Evolutionary conservation across 2,113 vertebrate species (phyloP), one percentile per base, ranked within the genome.

Genomic region (Amia ocellicauda): DNA sequence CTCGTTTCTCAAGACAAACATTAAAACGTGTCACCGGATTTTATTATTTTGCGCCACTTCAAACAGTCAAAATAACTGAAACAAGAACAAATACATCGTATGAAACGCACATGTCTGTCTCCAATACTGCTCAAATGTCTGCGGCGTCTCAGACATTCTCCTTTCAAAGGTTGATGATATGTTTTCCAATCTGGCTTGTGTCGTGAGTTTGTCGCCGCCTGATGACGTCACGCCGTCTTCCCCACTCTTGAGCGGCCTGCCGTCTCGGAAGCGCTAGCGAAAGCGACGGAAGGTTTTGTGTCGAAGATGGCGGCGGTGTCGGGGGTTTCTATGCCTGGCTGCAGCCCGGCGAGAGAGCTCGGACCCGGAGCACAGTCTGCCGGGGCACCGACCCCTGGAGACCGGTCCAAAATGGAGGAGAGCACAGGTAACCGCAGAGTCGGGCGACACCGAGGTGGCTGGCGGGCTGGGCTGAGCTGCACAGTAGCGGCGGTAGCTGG

Each of bases 271-370:
- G 68, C 59, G 19, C 54, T 47, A 63, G 36, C 4, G 23, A 22
- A 27, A 28, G 47, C 60, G 31, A 80, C 71, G 79, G 85, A 84
- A 82, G 80, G 77, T 59, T 54, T 47, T 47, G 16, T 47, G 7
- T 17, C 27, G 72, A 78, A 75, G 50, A 78, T 78, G 85, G 77
- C 86, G 74, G 69, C 77, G 57, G 83, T 78, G 59, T 77, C 85
- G 64, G 76, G 75, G 26, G 78, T 76, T 4, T 50, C 78, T 11
- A 52, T 84, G 70, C 83, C 80, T 73, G 78, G 77, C 69, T 60
- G 72, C 4, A 90, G 86, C 66, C 89, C 86, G n/a, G 83, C 76
- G 1, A 80, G 78, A 58, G 87, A 90, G 41, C 75, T 78, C 8
- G 60, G 75, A 42, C 67, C 78, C 5, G 71, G 83, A 2, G 60